Conservation (phyloP, 2,113 vertebrate species). For the Triplophysa dalaica region DNA sequence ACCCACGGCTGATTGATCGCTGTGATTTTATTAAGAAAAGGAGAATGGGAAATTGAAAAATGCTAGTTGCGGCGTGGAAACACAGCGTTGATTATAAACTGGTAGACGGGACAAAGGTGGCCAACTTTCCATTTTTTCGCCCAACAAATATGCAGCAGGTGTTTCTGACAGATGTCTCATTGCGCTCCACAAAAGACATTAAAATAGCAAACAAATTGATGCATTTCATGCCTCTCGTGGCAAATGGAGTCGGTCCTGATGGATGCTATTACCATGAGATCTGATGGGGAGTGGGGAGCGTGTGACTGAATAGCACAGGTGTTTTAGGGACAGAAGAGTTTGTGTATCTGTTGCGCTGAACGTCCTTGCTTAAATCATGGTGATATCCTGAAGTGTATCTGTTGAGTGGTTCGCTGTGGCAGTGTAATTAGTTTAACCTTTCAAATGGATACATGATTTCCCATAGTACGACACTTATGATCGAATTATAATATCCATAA, state of each 20-base stretch:
- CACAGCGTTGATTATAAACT: slow-evolving; percentile 77
- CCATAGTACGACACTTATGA: slow-evolving; percentile 8
- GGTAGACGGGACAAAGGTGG: slow-evolving; percentile 71
- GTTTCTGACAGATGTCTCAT: slow-evolving; percentile 79
- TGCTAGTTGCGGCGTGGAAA: slow-evolving; percentile 74
- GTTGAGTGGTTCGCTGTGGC: slow-evolving; percentile 17
- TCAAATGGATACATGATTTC: slow-evolving; percentile 41
- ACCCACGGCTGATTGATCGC: slow-evolving; percentile 74
- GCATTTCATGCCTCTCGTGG: slow-evolving; percentile 65
- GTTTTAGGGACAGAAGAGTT: slow-evolving; percentile 44
- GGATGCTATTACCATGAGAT: slow-evolving; percentile 73
- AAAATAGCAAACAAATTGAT: slow-evolving; percentile 77
- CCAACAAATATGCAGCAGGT: slow-evolving; percentile 70
- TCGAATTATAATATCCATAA: slow-evolving; percentile 26
- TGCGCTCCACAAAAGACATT: slow-evolving; percentile 76
- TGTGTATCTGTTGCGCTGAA: slow-evolving; percentile 14
- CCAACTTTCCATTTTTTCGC: slow-evolving; percentile 61
- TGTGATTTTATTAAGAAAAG: slow-evolving; percentile 77
- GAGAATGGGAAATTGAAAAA: slow-evolving; percentile 79
- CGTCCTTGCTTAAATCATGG: neutral
- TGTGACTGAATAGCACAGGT: slow-evolving; percentile 66
- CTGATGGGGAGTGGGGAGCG: slow-evolving; percentile 58
- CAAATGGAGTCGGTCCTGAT: slow-evolving; percentile 73
- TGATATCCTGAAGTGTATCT: slow-evolving; percentile 14
- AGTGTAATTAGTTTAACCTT: slow-evolving; percentile 43